phyloP scores from a whole-genome alignment of 2,113 vertebrate genomes.

The Calonectris borealis region DNA sequence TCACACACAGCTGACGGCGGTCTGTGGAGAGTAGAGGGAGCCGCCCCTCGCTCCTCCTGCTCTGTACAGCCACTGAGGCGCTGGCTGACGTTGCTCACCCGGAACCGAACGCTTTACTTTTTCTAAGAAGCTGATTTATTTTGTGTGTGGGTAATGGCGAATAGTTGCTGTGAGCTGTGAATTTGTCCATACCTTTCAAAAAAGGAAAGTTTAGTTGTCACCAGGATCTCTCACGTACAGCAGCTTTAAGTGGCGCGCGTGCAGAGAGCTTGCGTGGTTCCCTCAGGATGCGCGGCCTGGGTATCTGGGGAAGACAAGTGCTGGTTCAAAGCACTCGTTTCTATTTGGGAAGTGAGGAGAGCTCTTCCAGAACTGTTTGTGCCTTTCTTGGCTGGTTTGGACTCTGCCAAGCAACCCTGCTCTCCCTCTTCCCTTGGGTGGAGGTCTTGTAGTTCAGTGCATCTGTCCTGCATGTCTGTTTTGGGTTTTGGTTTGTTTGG shows the following conservation, averaged over 20 bases:
- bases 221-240: fast-evolving
- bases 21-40: fast-evolving
- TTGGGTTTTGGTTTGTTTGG: neutral
- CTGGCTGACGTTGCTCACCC: neutral
- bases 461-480: neutral
- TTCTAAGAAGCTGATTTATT: neutral
- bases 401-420: neutral
- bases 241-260: neutral
- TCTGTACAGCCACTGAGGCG: neutral
- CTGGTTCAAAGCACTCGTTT: neutral
- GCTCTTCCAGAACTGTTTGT: neutral
- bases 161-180: neutral
- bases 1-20: fast-evolving
- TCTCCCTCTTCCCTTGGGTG: neutral
- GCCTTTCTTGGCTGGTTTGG: neutral
- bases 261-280: neutral
- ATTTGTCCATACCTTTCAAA: neutral
- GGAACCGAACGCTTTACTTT: fast-evolving
- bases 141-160: neutral
- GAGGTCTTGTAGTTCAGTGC: neutral
- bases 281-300: fast-evolving
- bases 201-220: neutral
- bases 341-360: neutral
- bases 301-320: too few species aligned
- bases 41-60: fast-evolving